Percentiles rank a stretch among this genome's conserved stretches.
Conservation (phyloP, 2,797 vertebrate genomes). For the Phylloscopus collybita region DNA sequence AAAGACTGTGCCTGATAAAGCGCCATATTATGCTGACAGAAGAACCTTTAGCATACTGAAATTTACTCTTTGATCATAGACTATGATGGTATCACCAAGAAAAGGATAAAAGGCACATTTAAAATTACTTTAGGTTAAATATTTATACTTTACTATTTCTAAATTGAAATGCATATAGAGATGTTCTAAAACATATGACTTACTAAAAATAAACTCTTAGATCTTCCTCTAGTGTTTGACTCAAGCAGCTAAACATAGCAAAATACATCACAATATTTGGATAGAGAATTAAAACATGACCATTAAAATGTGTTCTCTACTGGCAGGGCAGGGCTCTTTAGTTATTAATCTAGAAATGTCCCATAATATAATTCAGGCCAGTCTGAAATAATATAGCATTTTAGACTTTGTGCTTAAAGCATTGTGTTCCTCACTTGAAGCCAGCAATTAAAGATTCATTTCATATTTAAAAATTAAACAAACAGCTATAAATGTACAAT, state of each 20-base stretch:
- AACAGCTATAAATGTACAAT: background rate
- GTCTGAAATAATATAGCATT: background rate
- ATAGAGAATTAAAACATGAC: background rate
- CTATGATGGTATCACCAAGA: background rate
- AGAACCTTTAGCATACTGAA: background rate
- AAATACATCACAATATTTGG: slow-evolving; percentile 17
- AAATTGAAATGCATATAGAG: background rate
- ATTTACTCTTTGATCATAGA: slow-evolving; percentile 33
- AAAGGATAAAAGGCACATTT: slow-evolving; percentile 23
- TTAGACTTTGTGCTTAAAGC: background rate
- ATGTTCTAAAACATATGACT: background rate
- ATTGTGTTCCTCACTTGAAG: background rate
- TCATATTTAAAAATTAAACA: background rate
- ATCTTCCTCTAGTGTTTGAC: background rate
- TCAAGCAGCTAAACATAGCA: slow-evolving; percentile 1
- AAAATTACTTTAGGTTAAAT: slow-evolving; percentile 15
- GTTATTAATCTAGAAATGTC: background rate
- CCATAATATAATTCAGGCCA: background rate
- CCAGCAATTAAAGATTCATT: background rate
- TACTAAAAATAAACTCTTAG: slow-evolving; percentile 15
- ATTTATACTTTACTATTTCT: slow-evolving; percentile 36
- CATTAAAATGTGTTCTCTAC: background rate
- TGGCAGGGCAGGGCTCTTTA: background rate
- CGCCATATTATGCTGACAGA: background rate
- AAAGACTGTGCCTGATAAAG: background rate